Evolutionary conservation across 2,888 invertebrate genomes (phyloP).

Genomic region (Aphrophora alni): DNA sequence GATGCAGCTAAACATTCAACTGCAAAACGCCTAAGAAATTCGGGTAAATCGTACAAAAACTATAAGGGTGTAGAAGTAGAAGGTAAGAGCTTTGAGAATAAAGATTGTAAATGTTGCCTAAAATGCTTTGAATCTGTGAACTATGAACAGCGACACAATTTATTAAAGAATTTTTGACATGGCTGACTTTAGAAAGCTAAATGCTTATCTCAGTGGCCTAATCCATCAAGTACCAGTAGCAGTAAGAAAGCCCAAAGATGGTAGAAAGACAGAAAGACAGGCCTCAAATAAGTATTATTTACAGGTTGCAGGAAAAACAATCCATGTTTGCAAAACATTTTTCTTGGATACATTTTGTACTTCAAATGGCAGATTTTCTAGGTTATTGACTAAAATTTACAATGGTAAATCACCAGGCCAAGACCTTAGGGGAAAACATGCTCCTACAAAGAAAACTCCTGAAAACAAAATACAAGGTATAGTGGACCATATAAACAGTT

Average conservation of each 20-base stretch:
- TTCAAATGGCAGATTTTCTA: not conserved
- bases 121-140: not conserved
- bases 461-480: not conserved
- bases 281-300: not conserved
- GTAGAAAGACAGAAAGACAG: not conserved
- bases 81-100: not conserved
- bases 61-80: not conserved
- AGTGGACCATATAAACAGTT: constrained; percentile 20
- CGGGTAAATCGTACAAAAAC: not conserved
- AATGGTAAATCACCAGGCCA: constrained; percentile 14
- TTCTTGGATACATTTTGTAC: not conserved
- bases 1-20: too few species aligned
- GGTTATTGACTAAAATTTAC: not conserved
- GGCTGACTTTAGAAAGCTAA: not conserved
- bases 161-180: not conserved
- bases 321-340: not conserved
- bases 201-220: not conserved
- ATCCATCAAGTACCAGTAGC: not conserved
- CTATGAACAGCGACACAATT: not conserved
- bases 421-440: constrained; percentile 29
- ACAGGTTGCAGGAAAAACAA: not conserved
- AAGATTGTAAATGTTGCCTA: not conserved
- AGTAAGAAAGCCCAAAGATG: not conserved
- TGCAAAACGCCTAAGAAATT: not conserved
- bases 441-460: constrained; percentile 7